These are phyloP conservation scores for Agrilus biguttatus DNA, from an alignment of 2,888 invertebrate genomes.

Conservation along the genomic window DNA sequence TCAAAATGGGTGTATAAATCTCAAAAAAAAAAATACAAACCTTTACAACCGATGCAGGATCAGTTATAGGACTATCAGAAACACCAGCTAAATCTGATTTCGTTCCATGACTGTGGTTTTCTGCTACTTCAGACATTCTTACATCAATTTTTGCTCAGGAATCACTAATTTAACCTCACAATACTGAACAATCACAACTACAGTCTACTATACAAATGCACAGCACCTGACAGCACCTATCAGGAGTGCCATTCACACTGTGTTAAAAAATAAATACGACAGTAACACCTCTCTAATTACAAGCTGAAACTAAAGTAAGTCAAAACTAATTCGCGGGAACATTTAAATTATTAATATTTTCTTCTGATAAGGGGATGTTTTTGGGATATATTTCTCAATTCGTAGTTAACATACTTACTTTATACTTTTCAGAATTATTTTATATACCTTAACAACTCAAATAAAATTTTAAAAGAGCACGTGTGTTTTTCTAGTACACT, in stretches of 20 bases:
- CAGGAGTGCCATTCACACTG: neutral
- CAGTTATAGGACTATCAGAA: slow-evolving; percentile 61
- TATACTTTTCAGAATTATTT: too few relatives aligned
- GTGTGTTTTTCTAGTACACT: too few relatives aligned
- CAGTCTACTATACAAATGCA: neutral
- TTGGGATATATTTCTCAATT: too few relatives aligned
- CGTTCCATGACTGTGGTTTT: slow-evolving; percentile 27
- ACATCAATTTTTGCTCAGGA: slow-evolving; percentile 1
- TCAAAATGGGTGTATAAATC: neutral
- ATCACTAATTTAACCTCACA: neutral
- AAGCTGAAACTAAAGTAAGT: too few relatives aligned
- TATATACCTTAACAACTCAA: too few relatives aligned
- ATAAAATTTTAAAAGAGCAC: too few relatives aligned
- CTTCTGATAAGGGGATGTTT: too few relatives aligned
- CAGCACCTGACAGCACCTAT: neutral
- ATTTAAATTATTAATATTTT: too few relatives aligned
- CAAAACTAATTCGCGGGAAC: too few relatives aligned
- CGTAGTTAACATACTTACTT: too few relatives aligned
- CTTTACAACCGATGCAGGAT: slow-evolving; percentile 53
- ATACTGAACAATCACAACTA: neutral
- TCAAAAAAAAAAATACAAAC: slow-evolving; percentile 22
- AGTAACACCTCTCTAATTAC: neutral
- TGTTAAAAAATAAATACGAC: neutral
- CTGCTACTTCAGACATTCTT: slow-evolving; percentile 28
- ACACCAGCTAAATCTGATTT: slow-evolving; percentile 39